Evolutionary conservation across 2,113 vertebrate genomes (phyloP), one percentile per base, ranked within the genome.

Genomic region (Misgurnus anguillicaudatus): DNA sequence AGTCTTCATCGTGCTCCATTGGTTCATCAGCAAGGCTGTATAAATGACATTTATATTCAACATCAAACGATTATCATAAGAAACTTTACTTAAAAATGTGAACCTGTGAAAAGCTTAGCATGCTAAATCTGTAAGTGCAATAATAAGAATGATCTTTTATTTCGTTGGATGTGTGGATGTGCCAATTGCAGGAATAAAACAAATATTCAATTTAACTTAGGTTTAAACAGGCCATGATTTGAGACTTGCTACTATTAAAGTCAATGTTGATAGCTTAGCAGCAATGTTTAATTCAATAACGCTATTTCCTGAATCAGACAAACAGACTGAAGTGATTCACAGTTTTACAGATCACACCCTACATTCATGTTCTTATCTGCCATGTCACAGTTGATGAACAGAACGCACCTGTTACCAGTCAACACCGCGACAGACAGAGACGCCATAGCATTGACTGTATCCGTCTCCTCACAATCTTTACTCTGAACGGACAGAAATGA

Each of bases 381-480:
- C 24, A 31, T 31, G 24, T 31, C 2, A 31, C 24, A 1, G 3
- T 31, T 31, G 24, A 31, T 31, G 24, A 31, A 31, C 51, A 5
- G 1, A 4, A 17, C 42, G 4, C 92, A 96, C 96, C 94, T 95
- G 70, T 95, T 90, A 80, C 90, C 91, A 90, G 94, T 87, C 16
- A 96, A 86, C 31, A 90, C 92, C 5, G 94, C 95, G 80, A 97
- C 95, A 0, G 97, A 97, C 48, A 98, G 95, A 0, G 94, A 97
- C 9, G 96, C 97, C 90, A 98, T 83, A 0, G 97, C 97, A 0
- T 96, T 97, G 72, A 98, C 96, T 0, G 96, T 94, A 77, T 97
- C 97, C 0, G 95, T 93, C 87, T 98, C 96, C 85, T 98, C 97
- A 24, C 93, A 85, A 67, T 97, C 95, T 7, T 92, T 91, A 39